These are phyloP conservation scores for Steromphala cineraria DNA, from an alignment of 2,888 invertebrate species.

Conservation along the genomic window DNA sequence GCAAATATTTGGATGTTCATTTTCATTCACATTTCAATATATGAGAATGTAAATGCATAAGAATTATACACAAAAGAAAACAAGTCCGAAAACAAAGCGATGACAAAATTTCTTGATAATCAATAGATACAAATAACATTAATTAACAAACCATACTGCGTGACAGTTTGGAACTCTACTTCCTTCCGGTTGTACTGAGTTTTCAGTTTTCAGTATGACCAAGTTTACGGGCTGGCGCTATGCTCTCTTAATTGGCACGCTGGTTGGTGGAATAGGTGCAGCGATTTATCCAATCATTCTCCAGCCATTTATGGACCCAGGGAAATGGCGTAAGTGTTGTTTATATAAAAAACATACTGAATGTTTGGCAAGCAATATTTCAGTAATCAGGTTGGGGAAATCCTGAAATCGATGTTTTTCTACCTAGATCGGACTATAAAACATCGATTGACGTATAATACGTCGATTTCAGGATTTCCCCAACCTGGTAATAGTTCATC, in stretches of 20 bases:
- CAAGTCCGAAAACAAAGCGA: not conserved
- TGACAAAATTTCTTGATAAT: not conserved
- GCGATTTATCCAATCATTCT: conserved; percentile 81
- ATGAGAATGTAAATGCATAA: too few relatives aligned
- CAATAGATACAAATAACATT: not conserved
- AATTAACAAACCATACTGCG: too few relatives aligned
- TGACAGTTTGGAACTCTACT: not conserved
- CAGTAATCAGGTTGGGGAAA: too few relatives aligned
- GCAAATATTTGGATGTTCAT: not conserved
- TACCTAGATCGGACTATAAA: too few relatives aligned
- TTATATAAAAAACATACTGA: too few relatives aligned
- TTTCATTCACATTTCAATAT: too few relatives aligned
- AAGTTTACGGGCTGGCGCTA: conserved; percentile 77
- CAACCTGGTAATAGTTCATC: too few relatives aligned
- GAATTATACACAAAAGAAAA: too few relatives aligned
- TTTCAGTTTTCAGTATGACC: conserved; percentile 5
- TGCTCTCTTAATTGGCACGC: conserved; percentile 77
- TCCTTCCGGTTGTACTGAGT: not conserved
- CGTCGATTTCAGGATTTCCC: too few relatives aligned
- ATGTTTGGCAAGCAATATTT: too few relatives aligned
- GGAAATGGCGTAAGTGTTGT: conserved; percentile 80
- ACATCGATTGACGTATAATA: too few relatives aligned
- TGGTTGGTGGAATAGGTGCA: conserved; percentile 79
- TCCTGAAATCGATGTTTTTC: too few relatives aligned
- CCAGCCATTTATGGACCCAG: conserved; percentile 81